Evolutionary conservation across 2,888 invertebrate genomes (phyloP), one percentile per base, ranked within the genome.

Genomic region (Drosophila kokeensis): DNA sequence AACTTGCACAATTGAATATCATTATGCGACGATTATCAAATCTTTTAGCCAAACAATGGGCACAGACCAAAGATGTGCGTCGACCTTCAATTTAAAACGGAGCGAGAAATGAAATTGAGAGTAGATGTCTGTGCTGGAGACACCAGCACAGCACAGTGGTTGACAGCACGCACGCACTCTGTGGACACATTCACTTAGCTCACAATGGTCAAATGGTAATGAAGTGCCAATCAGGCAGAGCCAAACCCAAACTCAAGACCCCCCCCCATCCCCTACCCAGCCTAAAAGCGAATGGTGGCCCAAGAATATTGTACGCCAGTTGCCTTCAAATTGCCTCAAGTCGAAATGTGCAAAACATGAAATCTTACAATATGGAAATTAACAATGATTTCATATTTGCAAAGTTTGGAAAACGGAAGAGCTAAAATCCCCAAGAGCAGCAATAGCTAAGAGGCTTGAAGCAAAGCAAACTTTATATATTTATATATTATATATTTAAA

Each of bases 381-480:
- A 69, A 60, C 69, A 73, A 79, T 83, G 82, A 79, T 82, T 83
- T 88, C 69, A 89, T 89, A 81, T 87, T 87, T 82, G 79, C 54
- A 49, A 60, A 52, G 60, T 49, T 69, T n/a, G 27, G 24, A 32
- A 40, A 52, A 24, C 42, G 42, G 38, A 24, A 32, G 18, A 40
- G n/a, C 21, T 29, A 24, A 67, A 42, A 45, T 45, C 21, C 52
- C 27, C 49, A 50, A 50, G 38, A 21, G 24, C 13, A 24, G 30
- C 62, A 50, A 40, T 40, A 65, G 32, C 38, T 10, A 18, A 45
- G 18, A 8, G 7, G 13, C 45, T 32, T 21, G 15, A 21, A 15
- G 45, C 21, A 13, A 45, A 13, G n/a, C n/a, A 42, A 21, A 13
- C 21, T 21, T 42, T 42, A 21, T 30, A 30, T 30, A 10, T 10